Percentiles rank a stretch among this genome's conserved stretches.
Evolutionary conservation across 2,113 vertebrate species (phyloP).

Genomic region (Cololabis saira): DNA sequence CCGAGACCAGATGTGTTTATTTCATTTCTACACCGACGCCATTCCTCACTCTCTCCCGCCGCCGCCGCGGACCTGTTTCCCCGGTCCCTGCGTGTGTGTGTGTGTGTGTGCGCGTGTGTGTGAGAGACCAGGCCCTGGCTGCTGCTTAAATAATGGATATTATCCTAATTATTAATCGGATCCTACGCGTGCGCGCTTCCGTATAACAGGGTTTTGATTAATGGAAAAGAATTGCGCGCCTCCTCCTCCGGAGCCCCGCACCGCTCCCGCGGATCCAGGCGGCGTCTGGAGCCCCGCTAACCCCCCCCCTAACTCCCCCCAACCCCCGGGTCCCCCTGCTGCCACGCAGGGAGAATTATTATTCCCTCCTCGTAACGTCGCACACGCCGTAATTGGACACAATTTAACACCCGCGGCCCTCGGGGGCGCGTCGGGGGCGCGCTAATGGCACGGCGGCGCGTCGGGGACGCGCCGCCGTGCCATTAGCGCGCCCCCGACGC

Average conservation of each 20-base stretch:
- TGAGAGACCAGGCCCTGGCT: slow-evolving; percentile 22
- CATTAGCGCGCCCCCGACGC: slow-evolving; percentile 73
- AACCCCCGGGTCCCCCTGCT: slow-evolving; percentile 69
- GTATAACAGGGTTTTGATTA: slow-evolving; percentile 77
- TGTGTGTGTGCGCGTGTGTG: slow-evolving; percentile 8
- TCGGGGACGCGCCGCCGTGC: slow-evolving; percentile 73
- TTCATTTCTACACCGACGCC: slow-evolving; percentile 58
- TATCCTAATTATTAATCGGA: slow-evolving; percentile 62
- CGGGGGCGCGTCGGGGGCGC: slow-evolving; percentile 76
- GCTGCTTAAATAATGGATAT: slow-evolving; percentile 68
- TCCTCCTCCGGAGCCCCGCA: slow-evolving; percentile 53
- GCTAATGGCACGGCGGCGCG: no score
- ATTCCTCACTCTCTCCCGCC: slow-evolving; percentile 40
- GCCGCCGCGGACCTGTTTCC: background rate
- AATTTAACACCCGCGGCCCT: slow-evolving; percentile 82
- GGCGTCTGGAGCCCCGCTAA: slow-evolving; percentile 12
- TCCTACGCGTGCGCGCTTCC: slow-evolving; percentile 53
- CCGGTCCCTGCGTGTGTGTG: background rate
- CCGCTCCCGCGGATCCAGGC: slow-evolving; percentile 38
- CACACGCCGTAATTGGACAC: slow-evolving; percentile 82
- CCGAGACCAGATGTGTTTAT: slow-evolving; percentile 68
- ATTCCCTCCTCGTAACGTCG: slow-evolving; percentile 67
- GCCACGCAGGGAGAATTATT: slow-evolving; percentile 80
- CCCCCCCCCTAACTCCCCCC: slow-evolving; percentile 29
- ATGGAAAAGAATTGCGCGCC: slow-evolving; percentile 61